Evolutionary conservation across 1,140 invertebrate genomes (phyloP).

Genomic region (Linepithema humile): DNA sequence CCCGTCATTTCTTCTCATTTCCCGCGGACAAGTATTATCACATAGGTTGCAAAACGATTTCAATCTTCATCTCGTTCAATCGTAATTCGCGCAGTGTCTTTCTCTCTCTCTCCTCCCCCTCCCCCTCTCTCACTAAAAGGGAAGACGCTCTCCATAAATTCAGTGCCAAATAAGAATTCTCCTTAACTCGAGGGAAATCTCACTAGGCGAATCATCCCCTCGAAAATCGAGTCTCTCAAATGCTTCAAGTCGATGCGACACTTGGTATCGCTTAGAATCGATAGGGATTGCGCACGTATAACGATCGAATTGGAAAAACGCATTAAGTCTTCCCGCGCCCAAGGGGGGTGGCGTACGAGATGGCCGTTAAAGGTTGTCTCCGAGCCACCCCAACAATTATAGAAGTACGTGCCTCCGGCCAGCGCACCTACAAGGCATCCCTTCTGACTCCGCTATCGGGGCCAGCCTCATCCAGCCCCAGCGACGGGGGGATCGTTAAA

Average conservation of each 20-base stretch:
- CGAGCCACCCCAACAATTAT: constrained; percentile 78
- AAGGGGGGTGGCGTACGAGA: constrained; percentile 71
- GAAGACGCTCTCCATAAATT: neutral
- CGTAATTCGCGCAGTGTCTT: neutral
- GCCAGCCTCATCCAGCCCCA: constrained; percentile 55
- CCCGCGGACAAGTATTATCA: neutral
- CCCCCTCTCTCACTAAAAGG: too few species aligned
- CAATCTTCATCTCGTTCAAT: constrained; percentile 13
- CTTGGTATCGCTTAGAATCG: constrained; percentile 52
- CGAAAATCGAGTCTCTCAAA: neutral
- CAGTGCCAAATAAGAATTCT: neutral
- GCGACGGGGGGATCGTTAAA: constrained; percentile 74
- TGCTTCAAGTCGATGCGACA: neutral
- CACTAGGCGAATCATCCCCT: neutral
- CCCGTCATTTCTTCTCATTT: neutral
- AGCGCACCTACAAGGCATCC: constrained; percentile 56
- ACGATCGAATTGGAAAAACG: constrained; percentile 63
- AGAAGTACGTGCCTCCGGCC: constrained; percentile 76
- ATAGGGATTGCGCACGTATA: constrained; percentile 29
- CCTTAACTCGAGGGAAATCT: neutral
- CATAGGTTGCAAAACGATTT: neutral
- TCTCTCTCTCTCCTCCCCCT: too few species aligned
- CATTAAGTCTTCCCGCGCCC: constrained; percentile 53
- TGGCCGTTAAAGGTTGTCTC: constrained; percentile 73
- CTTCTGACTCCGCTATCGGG: constrained; percentile 62